Evolutionary conservation across 2,113 vertebrate species (phyloP).

Genomic region (Toxotes chatareus): DNA sequence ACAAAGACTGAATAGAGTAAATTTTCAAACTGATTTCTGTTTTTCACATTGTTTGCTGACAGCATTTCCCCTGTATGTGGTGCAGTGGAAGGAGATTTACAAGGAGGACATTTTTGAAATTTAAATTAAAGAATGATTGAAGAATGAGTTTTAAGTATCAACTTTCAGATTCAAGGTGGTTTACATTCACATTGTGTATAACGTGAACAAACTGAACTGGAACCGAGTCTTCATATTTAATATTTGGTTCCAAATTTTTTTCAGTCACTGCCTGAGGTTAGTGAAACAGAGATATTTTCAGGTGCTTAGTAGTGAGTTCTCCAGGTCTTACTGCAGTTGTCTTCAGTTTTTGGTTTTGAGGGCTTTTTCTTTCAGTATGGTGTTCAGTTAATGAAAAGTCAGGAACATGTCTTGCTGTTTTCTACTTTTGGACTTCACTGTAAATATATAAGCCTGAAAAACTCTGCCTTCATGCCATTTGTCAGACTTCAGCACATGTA

Average conservation of each 20-base stretch:
- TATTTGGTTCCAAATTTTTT: no score
- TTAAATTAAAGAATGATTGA: no score
- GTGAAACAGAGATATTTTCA: no score
- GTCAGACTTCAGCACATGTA: conserved; percentile 3
- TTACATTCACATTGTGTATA: neutral
- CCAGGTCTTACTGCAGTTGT: neutral
- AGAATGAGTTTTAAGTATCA: no score
- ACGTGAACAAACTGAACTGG: no score
- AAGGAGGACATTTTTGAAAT: no score
- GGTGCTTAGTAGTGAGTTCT: no score
- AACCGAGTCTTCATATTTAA: no score
- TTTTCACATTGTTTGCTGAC: neutral
- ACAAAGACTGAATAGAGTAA: conserved; percentile 14
- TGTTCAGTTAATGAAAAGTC: neutral
- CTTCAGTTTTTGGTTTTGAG: neutral
- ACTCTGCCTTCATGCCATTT: neutral
- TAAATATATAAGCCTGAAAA: neutral
- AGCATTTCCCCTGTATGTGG: no score
- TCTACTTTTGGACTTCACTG: neutral
- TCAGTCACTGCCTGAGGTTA: no score
- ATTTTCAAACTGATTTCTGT: neutral
- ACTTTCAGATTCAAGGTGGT: conserved; percentile 11
- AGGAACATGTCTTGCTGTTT: neutral
- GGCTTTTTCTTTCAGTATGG: no score
- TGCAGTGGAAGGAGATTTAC: no score